Evolutionary conservation across 1,140 invertebrate species (phyloP), one percentile per base, ranked within the genome.

Genomic region (Wasmannia auropunctata): DNA sequence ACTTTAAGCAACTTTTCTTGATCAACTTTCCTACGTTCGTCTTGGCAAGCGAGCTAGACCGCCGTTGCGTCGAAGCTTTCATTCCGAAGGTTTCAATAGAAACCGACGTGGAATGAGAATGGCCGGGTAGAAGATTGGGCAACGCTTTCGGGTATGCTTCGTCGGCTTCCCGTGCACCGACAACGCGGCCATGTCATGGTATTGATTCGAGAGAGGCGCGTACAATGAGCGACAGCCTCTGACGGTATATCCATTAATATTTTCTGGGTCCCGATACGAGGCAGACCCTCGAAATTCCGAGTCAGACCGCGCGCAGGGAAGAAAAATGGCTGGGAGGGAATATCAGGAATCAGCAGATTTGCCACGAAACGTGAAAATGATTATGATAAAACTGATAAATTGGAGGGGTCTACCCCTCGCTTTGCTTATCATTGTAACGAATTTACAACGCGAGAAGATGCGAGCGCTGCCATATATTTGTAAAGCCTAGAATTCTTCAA

Each of bases 221-320:
- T 83, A 92, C 92, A 92, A 93, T 90, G 88, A 93, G 76, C 85
- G 89, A 89, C 89, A 88, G 86, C 43, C 69, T 62, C 83, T 74
- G 77, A 89, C 83, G 83, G 85, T 86, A 75, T 77, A 91, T 89
- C 91, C 89, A 91, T 92, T 92, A 90, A 93, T 93, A 92, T 91
- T 92, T 92, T 84, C 85, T 83, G 62, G 58, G 8, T 58, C 63
- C 58, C 75, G 88, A 76, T 81, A 76, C 46, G 31, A n/a, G n/a
- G 37, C 19, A 49, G 37, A 58, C 76, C 51, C 43, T 49, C 75
- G 56, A 85, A 88, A 86, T 67, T 85, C 40, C 76, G 75, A 49
- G 75, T 60, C 51, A 31, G 76, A 16, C 31, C 10, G 34, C 37
- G 22, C 43, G 37, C 3, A 51, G 37, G 5, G 54, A 43, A 65